phyloP scores from a whole-genome alignment of 2,113 vertebrate species.

The Camelus dromedarius region DNA sequence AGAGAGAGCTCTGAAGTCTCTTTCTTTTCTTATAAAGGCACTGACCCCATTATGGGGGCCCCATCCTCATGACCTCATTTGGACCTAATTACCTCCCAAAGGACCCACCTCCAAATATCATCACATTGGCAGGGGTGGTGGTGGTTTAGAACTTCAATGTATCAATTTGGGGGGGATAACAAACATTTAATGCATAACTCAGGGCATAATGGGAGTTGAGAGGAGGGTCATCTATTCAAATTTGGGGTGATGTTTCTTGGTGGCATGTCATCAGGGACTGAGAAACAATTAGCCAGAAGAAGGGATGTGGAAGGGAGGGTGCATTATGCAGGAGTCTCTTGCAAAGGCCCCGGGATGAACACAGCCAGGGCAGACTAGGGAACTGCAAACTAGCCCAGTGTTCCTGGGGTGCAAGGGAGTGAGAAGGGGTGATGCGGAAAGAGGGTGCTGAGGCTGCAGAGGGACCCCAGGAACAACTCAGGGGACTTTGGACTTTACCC shows the following conservation, averaged over 20 bases:
- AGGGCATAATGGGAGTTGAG: neutral
- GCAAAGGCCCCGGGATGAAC: neutral
- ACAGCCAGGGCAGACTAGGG: neutral
- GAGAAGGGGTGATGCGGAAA: neutral
- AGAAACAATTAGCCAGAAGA: neutral
- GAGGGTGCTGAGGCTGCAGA: neutral
- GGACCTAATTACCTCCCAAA: neutral
- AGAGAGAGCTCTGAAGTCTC: neutral
- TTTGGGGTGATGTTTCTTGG: neutral
- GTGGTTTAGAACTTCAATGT: neutral
- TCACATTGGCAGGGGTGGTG: neutral
- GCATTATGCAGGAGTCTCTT: neutral
- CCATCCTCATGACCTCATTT: neutral
- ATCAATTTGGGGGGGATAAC: neutral
- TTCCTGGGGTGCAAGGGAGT: neutral
- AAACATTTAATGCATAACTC: neutral
- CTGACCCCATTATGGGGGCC: neutral
- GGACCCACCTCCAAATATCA: neutral
- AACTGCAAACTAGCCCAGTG: neutral
- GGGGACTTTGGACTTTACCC: neutral
- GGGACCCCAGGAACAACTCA: too few species aligned
- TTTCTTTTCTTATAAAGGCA: neutral
- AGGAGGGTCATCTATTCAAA: neutral
- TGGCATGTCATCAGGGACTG: neutral
- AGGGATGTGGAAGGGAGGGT: neutral